Conservation (phyloP, 2,888 invertebrate genomes). For the Netelia melanura region DNA sequence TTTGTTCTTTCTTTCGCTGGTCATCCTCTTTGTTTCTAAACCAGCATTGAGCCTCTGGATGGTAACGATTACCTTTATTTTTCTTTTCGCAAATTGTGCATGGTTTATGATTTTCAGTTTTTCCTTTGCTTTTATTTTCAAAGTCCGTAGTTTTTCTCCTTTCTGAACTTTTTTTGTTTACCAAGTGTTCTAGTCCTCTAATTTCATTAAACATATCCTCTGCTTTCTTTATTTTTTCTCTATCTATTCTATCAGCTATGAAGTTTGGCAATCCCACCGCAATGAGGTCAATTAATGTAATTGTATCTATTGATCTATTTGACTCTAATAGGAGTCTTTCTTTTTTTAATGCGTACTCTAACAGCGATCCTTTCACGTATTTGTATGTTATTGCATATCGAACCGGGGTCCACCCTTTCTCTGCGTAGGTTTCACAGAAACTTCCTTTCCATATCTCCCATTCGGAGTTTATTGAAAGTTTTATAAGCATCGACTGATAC, state of each 20-base stretch:
- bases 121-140: constrained; percentile 42
- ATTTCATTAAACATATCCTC: constrained; percentile 35
- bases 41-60: constrained; percentile 67
- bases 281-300: constrained; percentile 27
- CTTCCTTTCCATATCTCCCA: constrained; percentile 21
- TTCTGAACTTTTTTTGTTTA: constrained; percentile 24
- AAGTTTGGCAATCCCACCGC: constrained; percentile 24
- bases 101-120: constrained; percentile 48
- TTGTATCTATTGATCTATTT: constrained; percentile 33
- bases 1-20: constrained; percentile 49
- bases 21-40: constrained; percentile 67
- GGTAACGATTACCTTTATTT: constrained; percentile 68
- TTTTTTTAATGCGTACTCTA: constrained; percentile 40
- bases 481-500: constrained; percentile 39
- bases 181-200: constrained; percentile 34
- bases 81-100: constrained; percentile 53
- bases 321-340: constrained; percentile 32
- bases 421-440: constrained; percentile 34
- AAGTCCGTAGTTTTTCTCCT: constrained; percentile 12
- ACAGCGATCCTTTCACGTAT: constrained; percentile 20
- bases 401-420: constrained; percentile 25
- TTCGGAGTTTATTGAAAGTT: constrained; percentile 30
- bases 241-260: constrained; percentile 41
- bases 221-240: constrained; percentile 27
- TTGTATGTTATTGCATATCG: constrained; percentile 25